A percentile compares a stretch with the other conserved stretches of the same genome.
Conservation (phyloP, 2,113 vertebrate genomes). For the Nibea albiflora region DNA sequence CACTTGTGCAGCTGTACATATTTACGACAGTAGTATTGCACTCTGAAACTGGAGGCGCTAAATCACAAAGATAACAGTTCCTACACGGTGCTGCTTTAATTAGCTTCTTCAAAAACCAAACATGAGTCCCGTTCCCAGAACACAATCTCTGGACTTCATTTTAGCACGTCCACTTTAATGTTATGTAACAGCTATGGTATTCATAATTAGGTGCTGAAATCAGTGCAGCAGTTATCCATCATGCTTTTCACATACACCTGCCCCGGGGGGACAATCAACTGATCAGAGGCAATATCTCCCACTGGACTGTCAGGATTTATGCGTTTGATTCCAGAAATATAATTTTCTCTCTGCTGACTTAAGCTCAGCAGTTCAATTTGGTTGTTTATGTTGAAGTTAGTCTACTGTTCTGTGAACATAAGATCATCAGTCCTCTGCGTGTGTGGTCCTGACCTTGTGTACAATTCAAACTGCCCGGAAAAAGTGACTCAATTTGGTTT, state of each 20-base stretch:
- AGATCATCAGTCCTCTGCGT: not conserved
- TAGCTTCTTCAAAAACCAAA: slow-evolving; percentile 3
- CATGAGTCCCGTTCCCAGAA: not conserved
- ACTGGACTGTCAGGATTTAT: slow-evolving; percentile 21
- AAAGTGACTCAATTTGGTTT: not conserved
- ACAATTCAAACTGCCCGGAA: not conserved
- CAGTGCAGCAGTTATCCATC: slow-evolving; percentile 7
- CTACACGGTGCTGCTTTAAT: not conserved
- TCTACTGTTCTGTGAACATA: not conserved
- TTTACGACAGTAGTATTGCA: too few relatives aligned
- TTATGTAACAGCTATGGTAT: not conserved
- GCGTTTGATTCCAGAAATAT: slow-evolving; percentile 27
- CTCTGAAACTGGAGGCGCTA: too few relatives aligned
- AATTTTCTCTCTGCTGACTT: not conserved
- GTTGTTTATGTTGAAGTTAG: slow-evolving; percentile 6
- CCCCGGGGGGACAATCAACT: slow-evolving; percentile 23
- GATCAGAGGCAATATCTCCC: slow-evolving; percentile 31
- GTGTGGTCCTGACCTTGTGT: slow-evolving; percentile 4
- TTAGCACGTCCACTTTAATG: not conserved
- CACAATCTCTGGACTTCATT: not conserved
- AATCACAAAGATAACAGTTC: too few relatives aligned
- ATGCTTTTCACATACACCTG: slow-evolving; percentile 5
- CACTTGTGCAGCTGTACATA: too few relatives aligned
- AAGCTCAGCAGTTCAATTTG: not conserved
- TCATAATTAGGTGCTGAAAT: slow-evolving; percentile 31